Base-by-base conservation (phyloP, 2,888 invertebrate genomes). In the Coleophora flavipennella region DNA sequence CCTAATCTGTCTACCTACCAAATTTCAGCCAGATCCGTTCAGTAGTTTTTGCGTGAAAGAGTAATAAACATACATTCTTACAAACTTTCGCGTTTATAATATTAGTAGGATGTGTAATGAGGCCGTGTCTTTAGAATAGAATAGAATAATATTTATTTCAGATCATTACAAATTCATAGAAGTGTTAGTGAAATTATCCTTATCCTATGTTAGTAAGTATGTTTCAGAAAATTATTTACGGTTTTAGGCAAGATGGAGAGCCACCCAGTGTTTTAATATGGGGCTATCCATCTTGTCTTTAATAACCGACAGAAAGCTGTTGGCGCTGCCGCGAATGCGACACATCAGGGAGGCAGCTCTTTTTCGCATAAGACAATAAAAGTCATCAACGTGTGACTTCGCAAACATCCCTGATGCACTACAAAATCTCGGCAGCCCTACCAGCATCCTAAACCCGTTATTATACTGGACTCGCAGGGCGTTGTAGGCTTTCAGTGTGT, bases 361-460 rank as follows among this genome's bases (percentile, higher is more conserved):
- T 31, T 33, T 38, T 2, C 33, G 38, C 28, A 38, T 33, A 12
- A 13, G 28, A 7, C 27, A 26, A 27, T 27, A 13, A 28, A 33
- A 33, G 26, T 13, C 12, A 26, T 38, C 33, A 4, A 14, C 14
- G 4, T 14, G 20, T 2, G 33, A 13, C 8, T 14, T 9, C 8
- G 2, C 33, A 20, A n/a, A 25, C 14, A 40, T 31, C 2, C 31
- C 28, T 1, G 49, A 46, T 2, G 39, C 43, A 25, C 39, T 44
- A 29, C 44, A 46, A 33, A 13, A 34, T 1, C 42, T 35, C 9
- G 40, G 44, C 37, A 40, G 38, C 38, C 40, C 36, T 36, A 25
- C 10, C 13, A 27, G 9, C 37, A 11, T 8, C 26, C 44, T 42
- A 25, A 42, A 37, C 1, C 33, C 35, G 35, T 42, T 40, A 14